Percentiles rank a stretch among this genome's conserved stretches.
These are phyloP conservation scores for Hydrotaea diabolus DNA, from an alignment of 2,888 invertebrate species.

Conservation along the genomic window DNA sequence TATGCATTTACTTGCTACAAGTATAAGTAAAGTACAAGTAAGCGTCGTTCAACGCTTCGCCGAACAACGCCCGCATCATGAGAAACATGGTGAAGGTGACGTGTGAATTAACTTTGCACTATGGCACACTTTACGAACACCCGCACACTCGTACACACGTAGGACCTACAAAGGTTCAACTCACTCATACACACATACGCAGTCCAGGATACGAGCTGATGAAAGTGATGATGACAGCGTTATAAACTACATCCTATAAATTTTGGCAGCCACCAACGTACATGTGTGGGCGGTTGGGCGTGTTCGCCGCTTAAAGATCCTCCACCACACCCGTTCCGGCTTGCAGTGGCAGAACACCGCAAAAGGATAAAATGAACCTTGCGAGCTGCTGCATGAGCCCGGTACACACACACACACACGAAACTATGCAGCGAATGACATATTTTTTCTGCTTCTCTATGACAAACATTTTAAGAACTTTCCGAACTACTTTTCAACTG, in stretches of 20 bases:
- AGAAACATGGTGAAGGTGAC: slow-evolving; percentile 51
- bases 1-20: slow-evolving; percentile 16
- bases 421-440: slow-evolving; percentile 23
- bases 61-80: slow-evolving; percentile 42
- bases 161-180: not conserved
- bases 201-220: not conserved
- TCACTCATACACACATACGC: not conserved
- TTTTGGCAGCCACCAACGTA: slow-evolving; percentile 18
- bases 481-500: slow-evolving; percentile 38
- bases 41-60: slow-evolving; percentile 10
- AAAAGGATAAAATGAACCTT: slow-evolving; percentile 15
- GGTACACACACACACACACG: not conserved
- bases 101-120: slow-evolving; percentile 60
- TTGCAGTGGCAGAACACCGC: not conserved
- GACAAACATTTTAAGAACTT: slow-evolving; percentile 41
- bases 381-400: slow-evolving; percentile 20
- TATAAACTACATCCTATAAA: slow-evolving; percentile 27
- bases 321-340: not conserved
- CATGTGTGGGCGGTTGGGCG: not conserved
- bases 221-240: slow-evolving; percentile 38
- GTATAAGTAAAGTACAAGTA: slow-evolving; percentile 21
- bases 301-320: not conserved
- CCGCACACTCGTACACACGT: slow-evolving; percentile 22
- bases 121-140: slow-evolving; percentile 33
- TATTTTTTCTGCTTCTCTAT: slow-evolving; percentile 16